Evolutionary conservation across 2,113 vertebrate species (phyloP).

Genomic region (Tonatia bakeri): DNA sequence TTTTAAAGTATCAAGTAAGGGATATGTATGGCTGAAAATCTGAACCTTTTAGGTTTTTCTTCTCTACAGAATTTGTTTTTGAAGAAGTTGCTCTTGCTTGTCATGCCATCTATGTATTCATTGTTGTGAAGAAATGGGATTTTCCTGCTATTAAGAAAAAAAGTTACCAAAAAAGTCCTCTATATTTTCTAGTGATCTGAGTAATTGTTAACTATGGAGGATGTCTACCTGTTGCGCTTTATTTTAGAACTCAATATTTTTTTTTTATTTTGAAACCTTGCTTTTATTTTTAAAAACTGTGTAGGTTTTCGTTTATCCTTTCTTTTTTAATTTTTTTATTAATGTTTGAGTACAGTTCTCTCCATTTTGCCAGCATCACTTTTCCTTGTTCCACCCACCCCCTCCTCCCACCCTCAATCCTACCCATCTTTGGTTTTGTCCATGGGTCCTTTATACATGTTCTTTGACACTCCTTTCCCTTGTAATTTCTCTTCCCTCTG

Average conservation of each 20-base stretch:
- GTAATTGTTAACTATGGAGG: background rate
- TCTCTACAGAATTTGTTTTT: slow-evolving; percentile 15
- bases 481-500: no score
- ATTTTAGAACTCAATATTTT: slow-evolving; percentile 19
- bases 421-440: no score
- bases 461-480: no score
- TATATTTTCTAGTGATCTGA: background rate
- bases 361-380: no score
- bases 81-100: slow-evolving; percentile 1
- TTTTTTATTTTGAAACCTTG: background rate
- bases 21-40: background rate
- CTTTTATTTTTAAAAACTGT: no score
- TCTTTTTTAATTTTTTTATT: no score
- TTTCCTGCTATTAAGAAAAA: slow-evolving; percentile 29
- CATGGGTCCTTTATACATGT: no score
- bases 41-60: background rate
- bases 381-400: no score
- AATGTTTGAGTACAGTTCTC: no score
- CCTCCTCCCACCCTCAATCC: no score
- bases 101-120: background rate
- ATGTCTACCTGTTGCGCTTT: background rate
- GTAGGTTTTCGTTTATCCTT: no score
- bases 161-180: background rate
- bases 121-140: background rate
- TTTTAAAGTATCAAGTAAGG: slow-evolving; percentile 3